Percentiles rank a stretch among this genome's conserved stretches.
phyloP scores from a whole-genome alignment of 2,888 invertebrate genomes.

The Dynastes maya region DNA sequence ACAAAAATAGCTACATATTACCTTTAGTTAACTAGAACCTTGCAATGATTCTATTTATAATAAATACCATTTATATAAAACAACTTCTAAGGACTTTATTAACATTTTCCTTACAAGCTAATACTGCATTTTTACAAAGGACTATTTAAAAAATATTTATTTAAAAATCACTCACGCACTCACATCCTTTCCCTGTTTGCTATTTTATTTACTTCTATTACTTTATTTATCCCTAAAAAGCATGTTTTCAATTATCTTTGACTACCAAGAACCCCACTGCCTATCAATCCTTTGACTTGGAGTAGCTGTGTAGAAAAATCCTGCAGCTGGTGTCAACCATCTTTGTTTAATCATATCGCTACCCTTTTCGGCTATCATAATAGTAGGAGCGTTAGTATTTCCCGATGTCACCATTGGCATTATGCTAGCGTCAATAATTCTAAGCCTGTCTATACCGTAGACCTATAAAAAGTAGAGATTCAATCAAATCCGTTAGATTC shows the following conservation, averaged over 20 bases:
- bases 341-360: constrained; percentile 78
- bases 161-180: not conserved
- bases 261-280: constrained; percentile 64
- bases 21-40: too few relatives aligned
- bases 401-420: constrained; percentile 79
- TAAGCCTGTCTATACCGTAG: constrained; percentile 77
- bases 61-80: too few relatives aligned
- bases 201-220: not conserved
- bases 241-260: constrained; percentile 13
- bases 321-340: constrained; percentile 72
- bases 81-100: too few relatives aligned
- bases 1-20: too few relatives aligned
- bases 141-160: too few relatives aligned
- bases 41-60: too few relatives aligned
- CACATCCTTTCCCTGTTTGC: not conserved
- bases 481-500: not conserved
- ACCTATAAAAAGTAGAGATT: constrained; percentile 69
- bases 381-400: constrained; percentile 80
- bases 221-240: constrained; percentile 46
- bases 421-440: constrained; percentile 81
- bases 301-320: constrained; percentile 65
- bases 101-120: too few relatives aligned
- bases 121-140: too few relatives aligned
- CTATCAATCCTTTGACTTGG: constrained; percentile 66
- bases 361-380: constrained; percentile 81